Conservation (phyloP, 2,888 invertebrate genomes). For the Acleris literana region DNA sequence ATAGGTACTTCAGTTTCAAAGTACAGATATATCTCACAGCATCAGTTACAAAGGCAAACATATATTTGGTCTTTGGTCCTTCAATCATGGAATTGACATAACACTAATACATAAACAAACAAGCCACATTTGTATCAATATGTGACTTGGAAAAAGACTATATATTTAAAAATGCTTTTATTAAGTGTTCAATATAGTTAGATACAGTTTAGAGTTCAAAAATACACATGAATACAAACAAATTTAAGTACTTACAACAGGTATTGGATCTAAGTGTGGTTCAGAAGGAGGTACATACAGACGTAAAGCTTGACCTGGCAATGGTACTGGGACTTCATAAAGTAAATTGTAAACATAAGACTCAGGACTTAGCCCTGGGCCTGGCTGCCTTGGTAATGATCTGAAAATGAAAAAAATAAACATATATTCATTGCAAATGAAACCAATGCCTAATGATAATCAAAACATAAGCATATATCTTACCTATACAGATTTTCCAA, state of each 20-base stretch:
- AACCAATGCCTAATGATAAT: neutral
- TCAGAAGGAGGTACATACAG: constrained; percentile 88
- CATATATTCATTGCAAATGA: neutral
- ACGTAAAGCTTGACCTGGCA: constrained; percentile 93
- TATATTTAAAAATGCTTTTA: too few species aligned
- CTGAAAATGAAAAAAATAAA: constrained; percentile 63
- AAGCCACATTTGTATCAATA: too few species aligned
- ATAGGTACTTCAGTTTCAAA: too few species aligned
- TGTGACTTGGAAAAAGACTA: too few species aligned
- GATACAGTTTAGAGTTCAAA: too few species aligned
- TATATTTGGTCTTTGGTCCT: too few species aligned
- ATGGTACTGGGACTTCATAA: constrained; percentile 96
- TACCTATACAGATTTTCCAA: constrained; percentile 94
- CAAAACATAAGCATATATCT: constrained; percentile 47
- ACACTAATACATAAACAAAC: too few species aligned
- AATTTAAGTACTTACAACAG: constrained; percentile 74
- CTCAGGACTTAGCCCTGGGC: constrained; percentile 92
- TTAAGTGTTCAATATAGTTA: too few species aligned
- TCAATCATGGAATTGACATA: too few species aligned
- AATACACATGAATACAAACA: neutral
- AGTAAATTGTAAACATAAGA: constrained; percentile 97
- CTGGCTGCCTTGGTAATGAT: constrained; percentile 90
- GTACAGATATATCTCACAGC: too few species aligned
- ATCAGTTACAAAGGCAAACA: too few species aligned
- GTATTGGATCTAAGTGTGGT: constrained; percentile 86